Evolutionary conservation across 2,888 invertebrate species (phyloP), one percentile per base, ranked within the genome.

Genomic region (Barypeithes pellucidus): DNA sequence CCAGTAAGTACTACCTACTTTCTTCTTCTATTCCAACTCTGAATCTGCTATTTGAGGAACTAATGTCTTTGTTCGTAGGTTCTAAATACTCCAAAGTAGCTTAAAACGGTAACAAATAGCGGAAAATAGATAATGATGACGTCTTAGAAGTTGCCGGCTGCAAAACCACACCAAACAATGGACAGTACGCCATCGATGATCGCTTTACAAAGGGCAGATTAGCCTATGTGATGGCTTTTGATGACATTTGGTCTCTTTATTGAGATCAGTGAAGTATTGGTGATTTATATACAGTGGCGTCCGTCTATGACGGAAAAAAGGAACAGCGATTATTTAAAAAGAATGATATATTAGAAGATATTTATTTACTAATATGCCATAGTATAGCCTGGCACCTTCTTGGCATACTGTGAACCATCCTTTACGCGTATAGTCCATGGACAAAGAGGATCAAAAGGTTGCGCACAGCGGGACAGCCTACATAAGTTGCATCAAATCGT

Each of bases 81-180:
- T 7, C 18, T 16, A 33, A 63, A 63, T 47, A 18, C 63, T 36
- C 5, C 1, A 33, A 62, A 63, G 63, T 70, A 63, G 70, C 70
- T 69, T 65, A 70, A 75, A 75, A 76, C 73, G 61, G 60, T 63
- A 70, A 76, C 54, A 57, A 57, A 57, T 29, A 57, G 33, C 33
- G 54, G 74, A 73, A 72, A 75, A 71, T 69, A 77, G 77, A 79
- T 77, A 78, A 77, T 77, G 77, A 77, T 77, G 77, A 75, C 79
- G 79, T 77, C 75, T 73, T 70, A 76, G 73, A 74, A 68, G 62
- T 41, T 76, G 80, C 80, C 80, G 80, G 81, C 80, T 80, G 79
- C 78, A 78, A 79, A n/a, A 80, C 78, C 75, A 75, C 77, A 72
- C 75, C 78, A 79, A 75, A 79, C 77, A 79, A 78, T 79, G 75